A percentile compares a stretch with the other conserved stretches of the same genome.
phyloP scores from a whole-genome alignment of 2,888 invertebrate species.

The Drosophila yooni region DNA sequence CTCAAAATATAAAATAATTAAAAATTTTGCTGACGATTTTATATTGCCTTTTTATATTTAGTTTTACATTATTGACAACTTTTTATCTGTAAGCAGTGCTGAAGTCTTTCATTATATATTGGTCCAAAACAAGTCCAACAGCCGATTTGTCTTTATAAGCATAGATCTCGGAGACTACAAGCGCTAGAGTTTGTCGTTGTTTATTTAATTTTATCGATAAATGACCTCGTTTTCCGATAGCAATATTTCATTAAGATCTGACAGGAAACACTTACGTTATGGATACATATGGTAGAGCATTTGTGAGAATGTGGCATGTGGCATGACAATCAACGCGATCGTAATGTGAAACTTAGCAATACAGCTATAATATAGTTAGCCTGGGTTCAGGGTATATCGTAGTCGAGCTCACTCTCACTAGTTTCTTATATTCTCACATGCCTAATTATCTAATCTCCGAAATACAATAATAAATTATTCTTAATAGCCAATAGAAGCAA shows the following conservation, averaged over 20 bases:
- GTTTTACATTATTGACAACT: neutral
- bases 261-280: neutral
- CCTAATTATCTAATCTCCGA: neutral
- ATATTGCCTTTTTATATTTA: neutral
- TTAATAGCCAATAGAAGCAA: neutral
- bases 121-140: too few species aligned
- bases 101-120: neutral
- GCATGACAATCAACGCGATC: neutral
- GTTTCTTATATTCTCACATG: neutral
- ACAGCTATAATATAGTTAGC: neutral
- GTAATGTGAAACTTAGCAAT: neutral
- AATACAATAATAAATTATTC: neutral
- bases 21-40: neutral
- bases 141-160: too few species aligned
- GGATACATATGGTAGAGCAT: neutral
- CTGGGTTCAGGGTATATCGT: neutral
- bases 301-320: neutral
- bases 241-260: neutral
- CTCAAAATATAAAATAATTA: neutral
- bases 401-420: neutral
- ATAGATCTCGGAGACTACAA: too few species aligned
- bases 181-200: too few species aligned
- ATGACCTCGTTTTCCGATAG: neutral
- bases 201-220: neutral
- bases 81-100: neutral